Base-by-base conservation (phyloP, 2,888 invertebrate species). In the Ophion costatus region DNA sequence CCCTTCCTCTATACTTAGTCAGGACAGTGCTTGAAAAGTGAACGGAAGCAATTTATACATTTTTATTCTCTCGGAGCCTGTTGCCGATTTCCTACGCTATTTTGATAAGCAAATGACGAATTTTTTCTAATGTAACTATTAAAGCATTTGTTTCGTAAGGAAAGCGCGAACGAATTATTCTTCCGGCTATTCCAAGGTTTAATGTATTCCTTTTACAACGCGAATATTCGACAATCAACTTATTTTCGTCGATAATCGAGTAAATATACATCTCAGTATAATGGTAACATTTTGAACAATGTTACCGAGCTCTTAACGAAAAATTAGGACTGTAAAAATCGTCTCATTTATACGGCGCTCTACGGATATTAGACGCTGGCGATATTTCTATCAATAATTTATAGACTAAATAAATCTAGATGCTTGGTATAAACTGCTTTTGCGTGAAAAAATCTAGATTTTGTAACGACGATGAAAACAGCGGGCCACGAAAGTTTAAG, bases 1-100 rank as follows among this genome's bases (percentile, higher is more conserved):
- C 45, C 75, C 89, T 29, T 77, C 79, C 20, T 87, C 89, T 0
- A 89, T 90, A 61, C 73, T 90, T 1, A 57, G 77, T 22, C 90
- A 89, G 61, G 86, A 78, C 45, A 84, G 76, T 33, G 85, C 80
- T 45, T 89, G 56, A 88, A 29, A 61, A 51, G 11, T 57, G 77
- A 10, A 29, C 20, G 22, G n/a, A 56, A 59, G 33, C 2, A 22
- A 57, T 33, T 14, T 61, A 57, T 56, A 42, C 5, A 38, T 38
- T 38, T 38, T 38, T 38, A 6, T 38, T 79, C 64, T 51, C 20
- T 67, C 24, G n/a, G 51, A 77, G 67, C 51, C 61, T 73, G 71
- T 73, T 66, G 45, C 11, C 2, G 45, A 45, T 5, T 17, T 11
- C 51, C 17, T 51, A 38, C 38, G 17, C 11, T 51, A 17, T 51